Conservation (phyloP, 2,888 invertebrate species). For the Lycia hirtaria region DNA sequence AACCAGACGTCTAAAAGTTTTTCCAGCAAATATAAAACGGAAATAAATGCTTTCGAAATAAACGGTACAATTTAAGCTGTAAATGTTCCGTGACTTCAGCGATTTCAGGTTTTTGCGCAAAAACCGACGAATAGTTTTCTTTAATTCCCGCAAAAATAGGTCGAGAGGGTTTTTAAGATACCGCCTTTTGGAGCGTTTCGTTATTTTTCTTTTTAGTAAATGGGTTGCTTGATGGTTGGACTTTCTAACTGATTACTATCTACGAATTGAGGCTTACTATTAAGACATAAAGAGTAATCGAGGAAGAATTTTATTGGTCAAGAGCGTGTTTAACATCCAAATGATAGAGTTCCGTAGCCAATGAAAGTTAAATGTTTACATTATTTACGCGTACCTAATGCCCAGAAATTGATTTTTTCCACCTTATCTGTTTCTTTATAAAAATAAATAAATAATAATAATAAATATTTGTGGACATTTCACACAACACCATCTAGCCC, state of each 20-base stretch:
- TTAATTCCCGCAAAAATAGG: conserved; percentile 27
- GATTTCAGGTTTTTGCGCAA: conserved; percentile 24
- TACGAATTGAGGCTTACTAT: not conserved
- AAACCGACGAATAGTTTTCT: conserved; percentile 30
- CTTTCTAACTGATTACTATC: not conserved
- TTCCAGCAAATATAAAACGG: conserved; percentile 17
- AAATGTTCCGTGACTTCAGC: conserved; percentile 33
- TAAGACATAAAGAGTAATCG: not conserved
- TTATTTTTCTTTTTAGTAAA: not conserved
- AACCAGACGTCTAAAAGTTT: conserved; percentile 11
- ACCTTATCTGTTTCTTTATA: too few species aligned
- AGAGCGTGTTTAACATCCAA: too few species aligned
- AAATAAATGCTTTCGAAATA: conserved; percentile 26
- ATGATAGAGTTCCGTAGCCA: too few species aligned
- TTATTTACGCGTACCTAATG: too few species aligned
- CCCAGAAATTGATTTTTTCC: too few species aligned
- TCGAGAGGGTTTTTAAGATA: conserved; percentile 26
- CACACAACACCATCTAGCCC: too few species aligned
- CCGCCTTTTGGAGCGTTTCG: conserved; percentile 6
- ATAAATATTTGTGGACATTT: too few species aligned
- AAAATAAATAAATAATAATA: too few species aligned
- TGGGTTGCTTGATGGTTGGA: not conserved
- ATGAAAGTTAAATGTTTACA: too few species aligned
- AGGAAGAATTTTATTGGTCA: not conserved
- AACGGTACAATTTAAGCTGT: conserved; percentile 29